Conservation (phyloP, 2,888 invertebrate genomes). For the Heliconius cydno region DNA sequence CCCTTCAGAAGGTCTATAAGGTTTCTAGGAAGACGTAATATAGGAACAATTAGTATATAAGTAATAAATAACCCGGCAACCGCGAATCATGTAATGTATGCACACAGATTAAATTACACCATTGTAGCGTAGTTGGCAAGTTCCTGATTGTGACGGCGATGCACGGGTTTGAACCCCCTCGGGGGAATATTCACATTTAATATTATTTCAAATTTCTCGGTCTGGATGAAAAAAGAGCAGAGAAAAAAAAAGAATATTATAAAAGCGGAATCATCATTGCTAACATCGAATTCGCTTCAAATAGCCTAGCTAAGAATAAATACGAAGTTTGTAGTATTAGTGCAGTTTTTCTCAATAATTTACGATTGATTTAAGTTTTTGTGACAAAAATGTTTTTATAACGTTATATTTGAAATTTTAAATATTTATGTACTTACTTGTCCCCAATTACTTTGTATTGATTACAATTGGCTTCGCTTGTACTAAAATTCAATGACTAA, state of each 20-base stretch:
- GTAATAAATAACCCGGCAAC: constrained; percentile 1
- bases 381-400: no score
- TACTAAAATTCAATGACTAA: background rate
- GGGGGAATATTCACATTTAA: background rate
- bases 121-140: background rate
- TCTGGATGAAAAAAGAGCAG: no score
- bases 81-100: background rate
- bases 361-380: no score
- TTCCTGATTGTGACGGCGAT: no score
- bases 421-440: no score
- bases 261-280: no score
- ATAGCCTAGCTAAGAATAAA: no score
- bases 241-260: no score
- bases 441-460: background rate
- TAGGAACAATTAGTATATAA: background rate
- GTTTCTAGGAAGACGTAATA: background rate
- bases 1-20: background rate
- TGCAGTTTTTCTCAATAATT: no score
- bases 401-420: no score
- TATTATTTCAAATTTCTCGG: background rate
- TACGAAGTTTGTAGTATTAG: no score
- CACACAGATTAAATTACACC: background rate
- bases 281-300: no score
- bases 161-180: background rate
- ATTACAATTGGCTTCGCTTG: background rate